phyloP scores from a whole-genome alignment of 2,113 vertebrate genomes.

The Chaenocephalus aceratus region DNA sequence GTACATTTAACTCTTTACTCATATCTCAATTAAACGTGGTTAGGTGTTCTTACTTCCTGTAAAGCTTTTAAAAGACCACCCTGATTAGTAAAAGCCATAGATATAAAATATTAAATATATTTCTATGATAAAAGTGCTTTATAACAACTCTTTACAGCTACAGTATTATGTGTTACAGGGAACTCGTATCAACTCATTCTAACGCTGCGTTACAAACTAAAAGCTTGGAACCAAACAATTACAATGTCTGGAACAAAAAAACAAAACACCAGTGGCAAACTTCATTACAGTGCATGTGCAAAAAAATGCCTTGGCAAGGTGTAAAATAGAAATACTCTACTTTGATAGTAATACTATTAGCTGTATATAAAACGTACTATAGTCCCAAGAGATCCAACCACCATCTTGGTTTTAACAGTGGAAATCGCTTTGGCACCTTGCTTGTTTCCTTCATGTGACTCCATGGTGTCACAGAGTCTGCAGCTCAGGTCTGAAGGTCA shows the following conservation, averaged over 20 bases:
- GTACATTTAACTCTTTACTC: conserved; percentile 22
- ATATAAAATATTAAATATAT: conserved; percentile 58
- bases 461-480: conserved; percentile 31
- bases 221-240: conserved; percentile 46
- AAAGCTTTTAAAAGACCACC: conserved; percentile 51
- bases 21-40: conserved; percentile 11
- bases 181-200: conserved; percentile 25
- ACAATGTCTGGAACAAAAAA: conserved; percentile 28
- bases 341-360: conserved; percentile 75
- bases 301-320: conserved; percentile 87
- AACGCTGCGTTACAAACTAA: conserved; percentile 52
- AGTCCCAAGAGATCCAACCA: conserved; percentile 47
- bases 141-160: conserved; percentile 49
- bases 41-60: conserved; percentile 18
- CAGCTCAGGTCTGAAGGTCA: conserved; percentile 9
- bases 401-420: conserved; percentile 19
- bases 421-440: conserved; percentile 73
- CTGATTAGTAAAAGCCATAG: conserved; percentile 58
- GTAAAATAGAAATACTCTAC: conserved; percentile 92
- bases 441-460: conserved; percentile 41
- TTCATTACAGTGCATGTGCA: conserved; percentile 80
- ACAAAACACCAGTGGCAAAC: conserved; percentile 69
- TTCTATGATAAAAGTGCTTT: conserved; percentile 70
- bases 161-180: conserved; percentile 41
- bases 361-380: conserved; percentile 73